phyloP scores from a whole-genome alignment of 1,140 invertebrate genomes.

The Leptinotarsa defecta region DNA sequence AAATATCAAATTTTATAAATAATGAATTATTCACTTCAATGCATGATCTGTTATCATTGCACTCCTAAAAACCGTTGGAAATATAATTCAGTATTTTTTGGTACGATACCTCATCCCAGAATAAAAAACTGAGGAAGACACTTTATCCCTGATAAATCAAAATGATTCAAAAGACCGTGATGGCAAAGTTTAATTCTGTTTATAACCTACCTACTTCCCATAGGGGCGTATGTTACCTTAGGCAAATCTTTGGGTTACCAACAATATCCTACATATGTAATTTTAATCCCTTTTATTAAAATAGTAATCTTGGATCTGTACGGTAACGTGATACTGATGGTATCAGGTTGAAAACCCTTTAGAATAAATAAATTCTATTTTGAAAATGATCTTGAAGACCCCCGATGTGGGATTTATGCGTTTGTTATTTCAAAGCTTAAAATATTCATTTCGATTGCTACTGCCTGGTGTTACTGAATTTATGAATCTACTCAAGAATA shows the following conservation, averaged over 20 bases:
- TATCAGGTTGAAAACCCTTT: slow-evolving; percentile 46
- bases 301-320: slow-evolving; percentile 48
- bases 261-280: slow-evolving; percentile 48
- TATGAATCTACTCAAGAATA: slow-evolving; percentile 13
- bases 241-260: slow-evolving; percentile 29
- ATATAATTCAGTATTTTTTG: slow-evolving; percentile 24
- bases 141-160: slow-evolving; percentile 43
- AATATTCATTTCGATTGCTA: slow-evolving; percentile 37
- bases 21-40: not conserved
- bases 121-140: slow-evolving; percentile 22
- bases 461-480: slow-evolving; percentile 17
- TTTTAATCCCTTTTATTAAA: slow-evolving; percentile 49
- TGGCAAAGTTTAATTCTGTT: slow-evolving; percentile 47
- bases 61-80: slow-evolving; percentile 17
- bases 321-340: slow-evolving; percentile 51
- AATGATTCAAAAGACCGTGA: slow-evolving; percentile 48
- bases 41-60: too few species aligned
- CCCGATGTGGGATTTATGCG: slow-evolving; percentile 39
- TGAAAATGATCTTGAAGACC: slow-evolving; percentile 25
- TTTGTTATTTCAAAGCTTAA: slow-evolving; percentile 42
- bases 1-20: not conserved
- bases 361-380: slow-evolving; percentile 37
- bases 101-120: slow-evolving; percentile 22
- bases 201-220: slow-evolving; percentile 45
- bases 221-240: slow-evolving; percentile 35